Percentiles rank a stretch among this genome's conserved stretches.
phyloP scores from a whole-genome alignment of 1,140 invertebrate species.

The Condylostylus longicornis region DNA sequence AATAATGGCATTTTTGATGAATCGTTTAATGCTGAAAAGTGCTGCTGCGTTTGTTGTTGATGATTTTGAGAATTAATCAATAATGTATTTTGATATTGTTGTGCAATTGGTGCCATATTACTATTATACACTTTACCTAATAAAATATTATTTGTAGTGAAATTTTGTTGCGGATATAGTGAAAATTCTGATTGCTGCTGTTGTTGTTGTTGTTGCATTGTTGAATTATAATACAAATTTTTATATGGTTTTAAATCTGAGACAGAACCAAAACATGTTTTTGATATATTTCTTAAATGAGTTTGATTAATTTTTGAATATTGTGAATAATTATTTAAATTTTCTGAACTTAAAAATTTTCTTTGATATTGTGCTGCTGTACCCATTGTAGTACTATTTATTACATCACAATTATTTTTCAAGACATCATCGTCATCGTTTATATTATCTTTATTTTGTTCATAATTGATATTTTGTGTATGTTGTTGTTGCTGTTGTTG shows the following conservation, averaged over 20 bases:
- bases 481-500: not conserved
- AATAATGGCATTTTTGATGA: slow-evolving; percentile 2
- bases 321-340: slow-evolving; percentile 17
- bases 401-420: not conserved
- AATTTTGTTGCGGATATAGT: not conserved
- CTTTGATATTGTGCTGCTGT: slow-evolving; percentile 14
- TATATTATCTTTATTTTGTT: not conserved
- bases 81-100: not conserved
- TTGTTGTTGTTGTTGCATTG: not conserved
- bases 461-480: not conserved
- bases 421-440: not conserved
- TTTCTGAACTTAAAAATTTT: slow-evolving; percentile 31
- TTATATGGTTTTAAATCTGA: slow-evolving; percentile 20
- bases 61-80: not conserved
- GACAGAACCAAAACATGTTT: slow-evolving; percentile 25
- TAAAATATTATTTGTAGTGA: not conserved
- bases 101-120: not conserved
- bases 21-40: not conserved
- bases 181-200: not conserved
- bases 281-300: slow-evolving; percentile 12
- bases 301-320: slow-evolving; percentile 14
- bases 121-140: too few relatives aligned
- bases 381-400: not conserved
- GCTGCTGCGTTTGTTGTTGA: not conserved
- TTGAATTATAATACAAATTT: not conserved